Evolutionary conservation across 2,113 vertebrate genomes (phyloP).

Genomic region (Bubo scandiacus): DNA sequence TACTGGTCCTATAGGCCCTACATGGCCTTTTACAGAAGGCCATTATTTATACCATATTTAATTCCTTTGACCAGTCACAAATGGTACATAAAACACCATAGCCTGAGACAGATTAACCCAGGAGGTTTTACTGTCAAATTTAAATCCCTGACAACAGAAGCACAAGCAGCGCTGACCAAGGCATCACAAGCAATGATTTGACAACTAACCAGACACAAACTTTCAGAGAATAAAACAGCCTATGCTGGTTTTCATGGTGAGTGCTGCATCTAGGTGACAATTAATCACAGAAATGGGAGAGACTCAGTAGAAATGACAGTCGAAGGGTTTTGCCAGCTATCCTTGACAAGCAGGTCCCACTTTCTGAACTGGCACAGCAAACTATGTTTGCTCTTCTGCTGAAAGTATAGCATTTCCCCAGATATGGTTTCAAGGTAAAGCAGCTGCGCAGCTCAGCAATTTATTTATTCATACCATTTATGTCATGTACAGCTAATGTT

Average conservation of each 20-base stretch:
- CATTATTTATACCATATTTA: neutral
- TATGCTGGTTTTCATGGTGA: neutral
- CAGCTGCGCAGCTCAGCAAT: neutral
- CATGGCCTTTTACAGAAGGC: neutral
- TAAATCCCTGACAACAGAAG: neutral
- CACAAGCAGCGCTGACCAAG: neutral
- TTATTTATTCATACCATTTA: conserved; percentile 3
- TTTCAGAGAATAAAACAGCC: neutral
- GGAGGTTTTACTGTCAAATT: neutral
- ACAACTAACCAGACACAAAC: neutral
- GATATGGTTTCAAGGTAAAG: neutral
- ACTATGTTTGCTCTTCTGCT: neutral
- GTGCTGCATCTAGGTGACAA: neutral
- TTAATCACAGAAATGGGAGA: neutral
- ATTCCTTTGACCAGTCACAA: neutral
- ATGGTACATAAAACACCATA: neutral
- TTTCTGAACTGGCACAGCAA: neutral
- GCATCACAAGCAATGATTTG: neutral
- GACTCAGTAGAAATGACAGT: neutral
- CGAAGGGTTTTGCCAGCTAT: neutral
- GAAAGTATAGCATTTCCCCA: neutral
- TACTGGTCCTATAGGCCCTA: neutral
- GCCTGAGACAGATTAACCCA: neutral
- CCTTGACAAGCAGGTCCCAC: neutral
- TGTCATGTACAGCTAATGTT: conserved; percentile 1